These are phyloP conservation scores for Motacilla tschutschensis DNA, from an alignment of 2,113 vertebrate genomes.

Conservation along the genomic window DNA sequence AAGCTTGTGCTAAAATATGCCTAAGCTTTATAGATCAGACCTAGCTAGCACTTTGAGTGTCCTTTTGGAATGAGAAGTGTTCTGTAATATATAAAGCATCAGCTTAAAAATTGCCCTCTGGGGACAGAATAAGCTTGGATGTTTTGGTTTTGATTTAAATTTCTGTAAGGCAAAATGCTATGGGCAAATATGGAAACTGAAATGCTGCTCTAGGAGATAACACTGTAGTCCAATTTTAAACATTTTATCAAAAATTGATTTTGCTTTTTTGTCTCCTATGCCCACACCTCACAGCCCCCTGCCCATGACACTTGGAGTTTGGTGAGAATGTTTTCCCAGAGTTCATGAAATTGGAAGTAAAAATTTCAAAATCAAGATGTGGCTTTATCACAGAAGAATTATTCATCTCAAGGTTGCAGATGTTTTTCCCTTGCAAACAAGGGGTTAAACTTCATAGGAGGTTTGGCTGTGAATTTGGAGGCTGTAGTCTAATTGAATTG, in stretches of 20 bases:
- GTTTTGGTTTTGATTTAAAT: neutral
- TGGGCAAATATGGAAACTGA: neutral
- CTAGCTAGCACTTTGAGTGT: neutral
- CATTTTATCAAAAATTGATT: neutral
- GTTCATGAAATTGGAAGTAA: neutral
- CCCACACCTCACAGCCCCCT: neutral
- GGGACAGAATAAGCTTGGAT: neutral
- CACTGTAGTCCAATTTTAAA: neutral
- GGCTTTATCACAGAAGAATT: neutral
- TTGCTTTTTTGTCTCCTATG: neutral
- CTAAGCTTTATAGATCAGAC: neutral
- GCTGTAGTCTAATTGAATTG: neutral
- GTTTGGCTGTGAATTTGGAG: neutral
- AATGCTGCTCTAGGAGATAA: neutral
- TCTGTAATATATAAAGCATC: neutral
- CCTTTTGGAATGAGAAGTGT: neutral
- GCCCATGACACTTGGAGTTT: rapidly evolving
- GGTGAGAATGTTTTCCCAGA: neutral
- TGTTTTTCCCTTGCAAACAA: neutral
- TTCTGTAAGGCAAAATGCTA: neutral
- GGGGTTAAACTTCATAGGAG: neutral
- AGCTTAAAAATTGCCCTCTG: neutral
- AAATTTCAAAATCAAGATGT: neutral
- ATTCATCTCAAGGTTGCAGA: neutral
- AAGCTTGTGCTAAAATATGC: constrained; percentile 10